These are phyloP conservation scores for Orthonychiurus folsomi DNA, from an alignment of 2,888 invertebrate species.

Conservation along the genomic window DNA sequence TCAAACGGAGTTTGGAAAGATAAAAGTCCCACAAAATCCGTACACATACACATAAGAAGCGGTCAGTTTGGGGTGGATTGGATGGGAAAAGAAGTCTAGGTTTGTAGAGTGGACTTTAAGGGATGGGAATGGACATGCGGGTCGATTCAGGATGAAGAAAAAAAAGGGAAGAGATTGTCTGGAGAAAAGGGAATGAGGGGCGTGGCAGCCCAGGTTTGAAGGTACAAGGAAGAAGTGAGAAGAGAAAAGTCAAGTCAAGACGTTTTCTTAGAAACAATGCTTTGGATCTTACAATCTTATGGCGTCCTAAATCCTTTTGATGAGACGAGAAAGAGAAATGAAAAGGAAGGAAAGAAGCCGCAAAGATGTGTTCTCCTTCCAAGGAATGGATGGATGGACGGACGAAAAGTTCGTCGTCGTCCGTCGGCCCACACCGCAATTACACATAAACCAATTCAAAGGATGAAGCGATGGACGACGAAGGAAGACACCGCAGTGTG, in stretches of 20 bases:
- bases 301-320: slow-evolving; percentile 1
- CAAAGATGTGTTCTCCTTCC: not conserved
- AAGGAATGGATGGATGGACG: no score
- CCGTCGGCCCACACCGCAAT: not conserved
- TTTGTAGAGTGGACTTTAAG: no score
- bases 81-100: no score
- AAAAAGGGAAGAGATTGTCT: slow-evolving; percentile 1
- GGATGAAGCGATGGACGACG: no score
- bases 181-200: not conserved
- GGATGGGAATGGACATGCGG: no score
- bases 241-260: slow-evolving; percentile 1
- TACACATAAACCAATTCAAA: no score
- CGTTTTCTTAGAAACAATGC: slow-evolving; percentile 1
- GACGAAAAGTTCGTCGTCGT: not conserved
- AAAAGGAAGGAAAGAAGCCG: not conserved
- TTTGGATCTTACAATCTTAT: not conserved
- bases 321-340: not conserved
- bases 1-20: not conserved
- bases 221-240: not conserved
- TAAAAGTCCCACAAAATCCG: no score
- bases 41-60: not conserved
- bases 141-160: not conserved
- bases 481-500: no score
- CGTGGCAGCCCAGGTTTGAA: not conserved
- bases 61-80: no score